These are phyloP conservation scores for Lydus trimaculatus DNA, from an alignment of 2,888 invertebrate species.

Conservation along the genomic window DNA sequence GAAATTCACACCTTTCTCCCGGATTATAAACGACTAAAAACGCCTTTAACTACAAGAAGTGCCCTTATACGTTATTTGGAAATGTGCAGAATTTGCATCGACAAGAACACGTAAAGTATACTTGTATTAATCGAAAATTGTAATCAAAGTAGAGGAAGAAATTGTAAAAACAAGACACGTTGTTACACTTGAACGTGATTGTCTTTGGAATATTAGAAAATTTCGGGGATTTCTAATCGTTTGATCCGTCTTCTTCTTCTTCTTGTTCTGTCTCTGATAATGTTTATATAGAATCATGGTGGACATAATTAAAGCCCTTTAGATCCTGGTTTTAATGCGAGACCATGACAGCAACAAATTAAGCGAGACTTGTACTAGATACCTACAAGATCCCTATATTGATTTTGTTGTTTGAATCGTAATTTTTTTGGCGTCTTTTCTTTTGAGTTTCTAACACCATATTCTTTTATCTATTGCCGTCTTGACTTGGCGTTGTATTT, in stretches of 20 bases:
- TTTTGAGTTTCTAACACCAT: neutral
- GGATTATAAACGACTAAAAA: too few species aligned
- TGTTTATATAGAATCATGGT: neutral
- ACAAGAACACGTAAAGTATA: too few species aligned
- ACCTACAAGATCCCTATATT: too few species aligned
- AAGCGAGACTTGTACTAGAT: conserved; percentile 26
- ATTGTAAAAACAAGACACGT: neutral
- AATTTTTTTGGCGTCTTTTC: too few species aligned
- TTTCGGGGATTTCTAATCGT: neutral
- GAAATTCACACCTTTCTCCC: neutral
- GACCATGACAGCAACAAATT: conserved; percentile 27
- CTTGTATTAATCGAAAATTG: too few species aligned
- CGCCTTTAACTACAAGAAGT: too few species aligned
- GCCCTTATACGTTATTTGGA: too few species aligned
- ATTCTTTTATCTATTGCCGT: conserved; percentile 32
- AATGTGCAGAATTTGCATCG: too few species aligned
- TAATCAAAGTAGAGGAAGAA: neutral
- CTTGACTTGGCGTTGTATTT: too few species aligned
- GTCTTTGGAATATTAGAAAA: neutral
- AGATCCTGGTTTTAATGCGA: conserved; percentile 4
- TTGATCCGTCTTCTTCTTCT: neutral
- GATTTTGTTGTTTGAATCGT: too few species aligned
- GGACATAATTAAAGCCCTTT: neutral
- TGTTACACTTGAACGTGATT: neutral
- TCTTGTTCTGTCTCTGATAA: neutral